Conservation (phyloP, 1,140 invertebrate genomes). For the Drosophila virilis region DNA sequence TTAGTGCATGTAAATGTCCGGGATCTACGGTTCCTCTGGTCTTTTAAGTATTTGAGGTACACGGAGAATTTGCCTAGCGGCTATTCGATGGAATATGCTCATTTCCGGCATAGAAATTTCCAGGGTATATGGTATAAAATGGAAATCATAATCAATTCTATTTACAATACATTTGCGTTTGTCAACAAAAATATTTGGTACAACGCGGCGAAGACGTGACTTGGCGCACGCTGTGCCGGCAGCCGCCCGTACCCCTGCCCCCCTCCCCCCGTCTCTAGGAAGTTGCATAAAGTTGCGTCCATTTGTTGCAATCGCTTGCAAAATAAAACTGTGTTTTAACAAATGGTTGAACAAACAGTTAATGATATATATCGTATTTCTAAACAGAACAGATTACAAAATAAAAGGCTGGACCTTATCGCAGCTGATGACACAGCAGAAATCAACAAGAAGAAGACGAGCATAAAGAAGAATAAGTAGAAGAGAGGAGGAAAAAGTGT, state of each 20-base stretch:
- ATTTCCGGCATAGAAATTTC: too few species aligned
- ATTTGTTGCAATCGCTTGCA: background rate
- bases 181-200: constrained; percentile 24
- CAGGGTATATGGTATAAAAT: too few species aligned
- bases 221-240: background rate
- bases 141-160: too few species aligned
- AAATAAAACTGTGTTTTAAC: background rate
- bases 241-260: background rate
- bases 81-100: too few species aligned
- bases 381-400: constrained; percentile 31
- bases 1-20: too few species aligned
- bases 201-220: constrained; percentile 21
- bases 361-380: constrained; percentile 23
- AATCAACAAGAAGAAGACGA: background rate
- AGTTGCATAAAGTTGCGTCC: constrained; percentile 10
- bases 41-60: too few species aligned
- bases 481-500: background rate
- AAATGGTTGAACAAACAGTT: constrained; percentile 14
- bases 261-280: background rate
- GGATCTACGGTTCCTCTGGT: too few species aligned
- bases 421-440: constrained; percentile 22
- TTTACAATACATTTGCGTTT: constrained; percentile 18
- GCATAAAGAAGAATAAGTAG: background rate
- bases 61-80: too few species aligned
- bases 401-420: background rate